phyloP scores from a whole-genome alignment of 2,797 vertebrate genomes.

The Anisognathus igniventris region DNA sequence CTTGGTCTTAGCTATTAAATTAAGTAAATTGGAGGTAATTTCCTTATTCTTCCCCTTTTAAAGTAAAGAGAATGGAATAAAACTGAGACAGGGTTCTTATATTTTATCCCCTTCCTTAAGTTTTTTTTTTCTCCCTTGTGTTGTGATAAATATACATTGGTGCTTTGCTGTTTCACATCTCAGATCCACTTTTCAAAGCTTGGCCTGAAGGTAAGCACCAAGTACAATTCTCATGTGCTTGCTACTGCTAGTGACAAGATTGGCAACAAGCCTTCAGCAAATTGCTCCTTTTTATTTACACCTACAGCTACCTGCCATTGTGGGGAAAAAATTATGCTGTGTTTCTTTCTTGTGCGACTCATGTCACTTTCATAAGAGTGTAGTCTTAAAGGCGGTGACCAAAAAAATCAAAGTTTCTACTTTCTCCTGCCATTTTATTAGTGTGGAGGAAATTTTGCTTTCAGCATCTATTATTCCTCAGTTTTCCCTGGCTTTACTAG shows the following conservation, averaged over 20 bases:
- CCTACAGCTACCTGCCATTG: background rate
- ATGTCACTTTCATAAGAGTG: rapidly evolving
- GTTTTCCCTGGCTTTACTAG: background rate
- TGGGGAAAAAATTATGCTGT: background rate
- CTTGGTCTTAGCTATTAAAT: background rate
- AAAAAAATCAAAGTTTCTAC: background rate
- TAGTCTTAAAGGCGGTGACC: background rate
- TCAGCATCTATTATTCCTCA: background rate
- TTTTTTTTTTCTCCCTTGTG: background rate
- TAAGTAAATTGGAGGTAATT: background rate
- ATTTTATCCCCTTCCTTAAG: background rate
- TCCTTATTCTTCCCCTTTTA: background rate
- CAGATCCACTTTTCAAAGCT: background rate
- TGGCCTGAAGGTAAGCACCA: background rate
- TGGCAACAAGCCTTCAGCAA: background rate
- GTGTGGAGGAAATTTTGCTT: background rate
- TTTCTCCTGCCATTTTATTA: background rate
- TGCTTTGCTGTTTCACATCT: background rate
- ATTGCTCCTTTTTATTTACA: background rate
- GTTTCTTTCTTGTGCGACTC: background rate
- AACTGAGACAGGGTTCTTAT: background rate
- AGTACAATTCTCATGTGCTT: background rate
- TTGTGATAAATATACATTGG: background rate
- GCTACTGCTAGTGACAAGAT: background rate
- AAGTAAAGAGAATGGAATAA: background rate